Conservation (phyloP, 2,888 invertebrate species). For the Orgyia antiqua region DNA sequence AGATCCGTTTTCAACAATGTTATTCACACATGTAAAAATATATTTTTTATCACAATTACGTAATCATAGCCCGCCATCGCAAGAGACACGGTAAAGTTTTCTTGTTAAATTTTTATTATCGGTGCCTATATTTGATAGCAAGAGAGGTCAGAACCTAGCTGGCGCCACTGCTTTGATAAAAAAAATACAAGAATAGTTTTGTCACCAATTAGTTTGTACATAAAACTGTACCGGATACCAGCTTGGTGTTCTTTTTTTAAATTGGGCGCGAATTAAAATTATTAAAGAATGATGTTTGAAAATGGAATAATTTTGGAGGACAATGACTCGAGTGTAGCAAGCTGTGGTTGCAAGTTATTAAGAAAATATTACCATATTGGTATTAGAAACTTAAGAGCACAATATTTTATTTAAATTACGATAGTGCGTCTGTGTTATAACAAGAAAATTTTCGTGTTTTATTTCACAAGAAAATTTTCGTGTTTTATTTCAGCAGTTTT, state of each 20-base stretch:
- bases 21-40: not conserved
- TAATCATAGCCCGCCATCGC: slow-evolving; percentile 14
- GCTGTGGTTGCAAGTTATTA: too few relatives aligned
- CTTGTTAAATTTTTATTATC: slow-evolving; percentile 30
- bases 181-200: slow-evolving; percentile 20
- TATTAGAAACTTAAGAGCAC: too few relatives aligned
- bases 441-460: too few relatives aligned
- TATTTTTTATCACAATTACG: slow-evolving; percentile 11
- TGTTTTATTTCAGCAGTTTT: too few relatives aligned
- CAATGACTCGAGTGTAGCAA: slow-evolving; percentile 3
- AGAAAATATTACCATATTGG: too few relatives aligned
- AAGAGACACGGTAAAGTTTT: slow-evolving; percentile 23
- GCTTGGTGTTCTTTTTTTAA: slow-evolving; percentile 13
- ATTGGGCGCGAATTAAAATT: slow-evolving; percentile 7
- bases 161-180: slow-evolving; percentile 39
- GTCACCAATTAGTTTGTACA: slow-evolving; percentile 23
- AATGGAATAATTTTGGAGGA: slow-evolving; percentile 7
- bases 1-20: slow-evolving; percentile 1
- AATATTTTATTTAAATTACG: too few relatives aligned
- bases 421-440: too few relatives aligned
- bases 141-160: slow-evolving; percentile 37
- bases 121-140: slow-evolving; percentile 26
- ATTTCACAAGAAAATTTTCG: too few relatives aligned
- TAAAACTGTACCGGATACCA: slow-evolving; percentile 27
- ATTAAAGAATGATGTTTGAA: slow-evolving; percentile 8